Conservation (phyloP, 1,140 invertebrate genomes). For the Listronotus oregonensis region DNA sequence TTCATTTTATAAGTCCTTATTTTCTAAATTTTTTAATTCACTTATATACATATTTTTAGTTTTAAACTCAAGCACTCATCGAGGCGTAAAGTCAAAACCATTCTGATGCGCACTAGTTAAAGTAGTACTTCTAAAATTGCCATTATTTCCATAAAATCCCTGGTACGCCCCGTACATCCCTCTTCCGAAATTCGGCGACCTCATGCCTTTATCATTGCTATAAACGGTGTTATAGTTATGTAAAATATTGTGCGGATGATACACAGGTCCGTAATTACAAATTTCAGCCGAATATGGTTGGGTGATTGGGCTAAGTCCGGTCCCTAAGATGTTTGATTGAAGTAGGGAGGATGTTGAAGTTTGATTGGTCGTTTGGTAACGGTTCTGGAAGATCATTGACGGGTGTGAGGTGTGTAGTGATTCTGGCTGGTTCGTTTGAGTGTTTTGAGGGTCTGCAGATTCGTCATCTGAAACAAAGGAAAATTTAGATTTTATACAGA, state of each 20-base stretch:
- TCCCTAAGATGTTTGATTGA: constrained; percentile 45
- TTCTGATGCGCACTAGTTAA: constrained; percentile 46
- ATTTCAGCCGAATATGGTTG: constrained; percentile 53
- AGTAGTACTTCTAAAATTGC: constrained; percentile 44
- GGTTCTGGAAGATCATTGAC: constrained; percentile 41
- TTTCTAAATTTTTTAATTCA: too few relatives aligned
- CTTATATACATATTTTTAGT: too few relatives aligned
- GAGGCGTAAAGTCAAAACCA: constrained; percentile 50
- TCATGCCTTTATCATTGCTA: constrained; percentile 49
- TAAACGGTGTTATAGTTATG: constrained; percentile 54
- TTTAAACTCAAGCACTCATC: constrained; percentile 37
- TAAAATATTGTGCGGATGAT: constrained; percentile 53
- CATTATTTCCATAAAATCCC: constrained; percentile 49
- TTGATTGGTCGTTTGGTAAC: constrained; percentile 45
- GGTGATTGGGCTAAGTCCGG: constrained; percentile 46
- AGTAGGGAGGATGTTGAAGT: constrained; percentile 37
- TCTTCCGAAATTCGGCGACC: constrained; percentile 46
- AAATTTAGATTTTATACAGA: too few relatives aligned
- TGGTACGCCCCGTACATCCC: constrained; percentile 50
- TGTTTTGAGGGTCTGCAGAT: constrained; percentile 20
- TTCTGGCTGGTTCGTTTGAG: constrained; percentile 24
- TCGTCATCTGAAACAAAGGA: constrained; percentile 47
- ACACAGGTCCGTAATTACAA: constrained; percentile 54
- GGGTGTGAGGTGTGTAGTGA: constrained; percentile 36
- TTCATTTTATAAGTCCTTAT: too few relatives aligned